Percentiles rank a stretch among this genome's conserved stretches.
phyloP scores from a whole-genome alignment of 2,888 invertebrate genomes.

The Platycheirus rosarum region DNA sequence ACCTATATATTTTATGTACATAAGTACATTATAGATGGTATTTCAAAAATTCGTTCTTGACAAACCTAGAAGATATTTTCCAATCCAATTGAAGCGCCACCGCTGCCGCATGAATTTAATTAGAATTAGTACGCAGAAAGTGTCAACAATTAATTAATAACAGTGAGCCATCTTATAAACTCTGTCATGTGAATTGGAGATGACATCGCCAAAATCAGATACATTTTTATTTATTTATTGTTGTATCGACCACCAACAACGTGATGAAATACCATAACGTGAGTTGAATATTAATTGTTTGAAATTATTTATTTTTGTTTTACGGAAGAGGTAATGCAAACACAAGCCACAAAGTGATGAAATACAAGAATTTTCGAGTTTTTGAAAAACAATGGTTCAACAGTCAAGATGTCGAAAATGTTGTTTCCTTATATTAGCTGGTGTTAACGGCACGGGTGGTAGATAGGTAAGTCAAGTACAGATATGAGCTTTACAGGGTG shows the following conservation, averaged over 20 bases:
- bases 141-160: slow-evolving; percentile 25
- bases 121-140: slow-evolving; percentile 44
- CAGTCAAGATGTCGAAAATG: no score
- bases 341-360: background rate
- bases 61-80: background rate
- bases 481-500: no score
- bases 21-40: no score
- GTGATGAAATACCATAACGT: slow-evolving; percentile 12
- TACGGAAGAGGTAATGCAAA: background rate
- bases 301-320: background rate
- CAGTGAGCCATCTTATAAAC: slow-evolving; percentile 15
- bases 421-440: no score
- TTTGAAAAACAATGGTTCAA: background rate
- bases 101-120: background rate
- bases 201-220: slow-evolving; percentile 47
- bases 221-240: slow-evolving; percentile 20
- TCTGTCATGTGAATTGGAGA: slow-evolving; percentile 38
- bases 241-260: slow-evolving; percentile 44
- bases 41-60: no score
- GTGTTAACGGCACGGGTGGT: no score
- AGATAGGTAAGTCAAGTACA: no score
- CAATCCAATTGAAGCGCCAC: background rate
- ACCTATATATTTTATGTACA: no score
- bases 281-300: slow-evolving; percentile 10
- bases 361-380: background rate